Percentiles rank a stretch among this genome's conserved stretches.
Evolutionary conservation across 2,113 vertebrate genomes (phyloP).

Genomic region (Catharus bicknelli): DNA sequence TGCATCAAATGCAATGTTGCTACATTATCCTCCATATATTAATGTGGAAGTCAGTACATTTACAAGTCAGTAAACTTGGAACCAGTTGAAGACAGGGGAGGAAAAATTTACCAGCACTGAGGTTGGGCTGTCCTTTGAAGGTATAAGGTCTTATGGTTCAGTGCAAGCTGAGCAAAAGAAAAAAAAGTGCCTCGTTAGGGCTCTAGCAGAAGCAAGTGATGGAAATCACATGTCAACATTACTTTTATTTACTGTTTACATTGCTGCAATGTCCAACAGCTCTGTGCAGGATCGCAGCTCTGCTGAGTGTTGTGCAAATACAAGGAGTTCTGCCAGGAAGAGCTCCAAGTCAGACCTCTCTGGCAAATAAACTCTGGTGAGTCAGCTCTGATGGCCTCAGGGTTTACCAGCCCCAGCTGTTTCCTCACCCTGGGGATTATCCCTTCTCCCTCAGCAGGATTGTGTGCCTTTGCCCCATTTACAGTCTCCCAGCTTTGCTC

Average conservation of each 20-base stretch:
- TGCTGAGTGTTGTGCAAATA: background rate
- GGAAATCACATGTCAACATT: background rate
- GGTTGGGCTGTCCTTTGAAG: background rate
- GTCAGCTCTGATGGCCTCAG: background rate
- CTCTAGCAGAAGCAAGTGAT: background rate
- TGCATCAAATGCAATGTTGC: background rate
- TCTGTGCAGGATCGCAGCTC: background rate
- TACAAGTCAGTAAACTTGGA: background rate
- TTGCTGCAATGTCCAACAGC: background rate
- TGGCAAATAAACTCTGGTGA: background rate
- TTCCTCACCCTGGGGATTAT: background rate
- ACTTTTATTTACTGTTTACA: background rate
- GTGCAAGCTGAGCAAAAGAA: background rate
- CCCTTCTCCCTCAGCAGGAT: background rate
- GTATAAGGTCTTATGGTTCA: accelerated
- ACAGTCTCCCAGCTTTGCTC: background rate
- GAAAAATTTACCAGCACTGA: background rate
- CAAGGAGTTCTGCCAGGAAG: background rate
- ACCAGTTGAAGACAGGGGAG: background rate
- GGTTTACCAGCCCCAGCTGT: background rate
- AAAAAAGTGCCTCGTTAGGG: background rate
- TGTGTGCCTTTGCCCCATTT: background rate
- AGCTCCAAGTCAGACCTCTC: accelerated
- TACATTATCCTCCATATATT: background rate
- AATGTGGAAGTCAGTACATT: background rate